Evolutionary conservation across 1,140 invertebrate species (phyloP).

Genomic region (Aphelinus certus): DNA sequence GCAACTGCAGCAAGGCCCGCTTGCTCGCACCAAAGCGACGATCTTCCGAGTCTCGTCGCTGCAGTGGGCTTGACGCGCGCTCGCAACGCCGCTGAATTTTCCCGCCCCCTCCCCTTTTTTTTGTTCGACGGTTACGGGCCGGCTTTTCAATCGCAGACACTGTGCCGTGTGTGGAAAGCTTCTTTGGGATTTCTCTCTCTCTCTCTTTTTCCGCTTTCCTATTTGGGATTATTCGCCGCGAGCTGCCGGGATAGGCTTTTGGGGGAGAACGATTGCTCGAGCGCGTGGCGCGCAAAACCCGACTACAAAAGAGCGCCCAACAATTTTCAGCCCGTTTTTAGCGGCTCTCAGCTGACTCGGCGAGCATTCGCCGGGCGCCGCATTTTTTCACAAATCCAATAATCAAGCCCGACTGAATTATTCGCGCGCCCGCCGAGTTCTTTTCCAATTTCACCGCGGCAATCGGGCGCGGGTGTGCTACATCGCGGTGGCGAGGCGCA

Average conservation of each 20-base stretch:
- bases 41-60: too few species aligned
- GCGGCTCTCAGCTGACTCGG: not conserved
- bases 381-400: constrained; percentile 17
- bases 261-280: too few species aligned
- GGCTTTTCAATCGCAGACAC: not conserved
- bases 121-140: constrained; percentile 12
- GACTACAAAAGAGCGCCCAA: not conserved
- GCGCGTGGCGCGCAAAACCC: not conserved
- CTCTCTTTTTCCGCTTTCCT: not conserved
- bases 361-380: not conserved
- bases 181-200: too few species aligned
- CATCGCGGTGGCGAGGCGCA: not conserved
- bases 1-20: constrained; percentile 16
- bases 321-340: constrained; percentile 12
- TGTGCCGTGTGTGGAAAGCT: not conserved
- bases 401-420: constrained; percentile 16
- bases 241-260: not conserved
- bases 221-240: too few species aligned
- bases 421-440: not conserved
- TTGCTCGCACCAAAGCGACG: too few species aligned
- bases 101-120: not conserved
- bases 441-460: not conserved
- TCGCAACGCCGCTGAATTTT: not conserved
- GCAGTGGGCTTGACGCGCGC: too few species aligned
- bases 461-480: too few species aligned